Percentiles rank a stretch among this genome's conserved stretches.
These are phyloP conservation scores for Meles meles DNA, from an alignment of 2,113 vertebrate genomes.

Conservation along the genomic window DNA sequence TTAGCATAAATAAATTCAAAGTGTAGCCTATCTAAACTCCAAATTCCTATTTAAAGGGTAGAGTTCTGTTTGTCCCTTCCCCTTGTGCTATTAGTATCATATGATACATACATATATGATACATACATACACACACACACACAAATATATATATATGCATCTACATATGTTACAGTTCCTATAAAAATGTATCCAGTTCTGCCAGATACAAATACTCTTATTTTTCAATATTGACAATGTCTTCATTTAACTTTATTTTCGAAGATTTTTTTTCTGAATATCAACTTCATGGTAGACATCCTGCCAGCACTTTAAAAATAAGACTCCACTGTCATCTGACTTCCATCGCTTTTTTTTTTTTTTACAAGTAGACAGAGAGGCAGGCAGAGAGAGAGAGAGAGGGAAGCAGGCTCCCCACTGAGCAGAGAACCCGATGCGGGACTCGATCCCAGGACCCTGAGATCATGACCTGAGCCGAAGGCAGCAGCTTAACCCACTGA, in stretches of 20 bases:
- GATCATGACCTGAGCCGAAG: too few relatives aligned
- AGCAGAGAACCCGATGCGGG: too few relatives aligned
- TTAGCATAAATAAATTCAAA: background rate
- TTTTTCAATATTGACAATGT: background rate
- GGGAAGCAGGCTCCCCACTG: too few relatives aligned
- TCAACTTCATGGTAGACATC: background rate
- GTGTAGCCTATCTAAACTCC: background rate
- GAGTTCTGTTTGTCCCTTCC: background rate
- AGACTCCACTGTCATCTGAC: background rate
- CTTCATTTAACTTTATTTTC: background rate
- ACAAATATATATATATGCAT: background rate
- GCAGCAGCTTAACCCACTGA: too few relatives aligned
- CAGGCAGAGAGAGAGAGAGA: too few relatives aligned
- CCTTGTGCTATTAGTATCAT: background rate
- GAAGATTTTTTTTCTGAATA: background rate
- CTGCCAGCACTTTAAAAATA: background rate
- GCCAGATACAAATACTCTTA: background rate
- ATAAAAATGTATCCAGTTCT: background rate
- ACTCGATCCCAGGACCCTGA: too few relatives aligned
- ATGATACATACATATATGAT: background rate
- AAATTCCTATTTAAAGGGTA: background rate
- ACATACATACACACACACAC: too few relatives aligned
- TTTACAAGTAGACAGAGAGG: too few relatives aligned
- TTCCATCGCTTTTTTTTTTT: background rate
- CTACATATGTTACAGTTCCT: background rate